These are phyloP conservation scores for Poecilia gillii DNA, from an alignment of 2,797 vertebrate species.

Conservation along the genomic window DNA sequence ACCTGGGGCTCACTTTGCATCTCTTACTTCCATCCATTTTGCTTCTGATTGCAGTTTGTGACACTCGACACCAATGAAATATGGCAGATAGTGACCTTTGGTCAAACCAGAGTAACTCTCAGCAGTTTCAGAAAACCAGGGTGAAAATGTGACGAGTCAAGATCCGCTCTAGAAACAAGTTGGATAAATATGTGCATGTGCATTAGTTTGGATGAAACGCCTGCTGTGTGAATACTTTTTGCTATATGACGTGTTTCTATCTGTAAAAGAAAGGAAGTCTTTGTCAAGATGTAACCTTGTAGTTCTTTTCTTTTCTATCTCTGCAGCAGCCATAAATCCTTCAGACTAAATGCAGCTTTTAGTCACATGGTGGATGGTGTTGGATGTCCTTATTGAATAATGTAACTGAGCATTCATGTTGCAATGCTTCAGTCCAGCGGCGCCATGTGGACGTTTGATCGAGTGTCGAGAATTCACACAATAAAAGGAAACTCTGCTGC, in stretches of 20 bases:
- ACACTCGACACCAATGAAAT: neutral
- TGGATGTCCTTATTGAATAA: constrained; percentile 55
- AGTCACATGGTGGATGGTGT: constrained; percentile 51
- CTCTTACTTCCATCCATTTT: neutral
- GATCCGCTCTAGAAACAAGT: neutral
- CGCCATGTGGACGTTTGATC: constrained; percentile 22
- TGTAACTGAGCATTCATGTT: constrained; percentile 10
- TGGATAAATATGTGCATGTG: neutral
- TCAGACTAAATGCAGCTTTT: constrained; percentile 44
- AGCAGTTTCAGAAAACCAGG: neutral
- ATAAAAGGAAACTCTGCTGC: constrained; percentile 8
- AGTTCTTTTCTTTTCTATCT: neutral
- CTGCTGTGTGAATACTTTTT: neutral
- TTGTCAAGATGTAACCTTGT: constrained; percentile 1
- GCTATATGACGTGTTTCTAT: neutral
- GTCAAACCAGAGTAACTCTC: neutral
- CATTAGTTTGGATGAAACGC: neutral
- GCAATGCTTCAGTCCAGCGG: constrained; percentile 49
- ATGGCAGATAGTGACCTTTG: neutral
- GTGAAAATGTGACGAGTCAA: neutral
- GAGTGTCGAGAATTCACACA: constrained; percentile 6
- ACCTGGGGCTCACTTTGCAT: neutral
- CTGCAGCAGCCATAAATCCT: constrained; percentile 9
- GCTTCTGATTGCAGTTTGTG: neutral
- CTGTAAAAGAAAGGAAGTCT: neutral